Evolutionary conservation across 2,797 vertebrate species (phyloP).

Genomic region (Bradypus variegatus): DNA sequence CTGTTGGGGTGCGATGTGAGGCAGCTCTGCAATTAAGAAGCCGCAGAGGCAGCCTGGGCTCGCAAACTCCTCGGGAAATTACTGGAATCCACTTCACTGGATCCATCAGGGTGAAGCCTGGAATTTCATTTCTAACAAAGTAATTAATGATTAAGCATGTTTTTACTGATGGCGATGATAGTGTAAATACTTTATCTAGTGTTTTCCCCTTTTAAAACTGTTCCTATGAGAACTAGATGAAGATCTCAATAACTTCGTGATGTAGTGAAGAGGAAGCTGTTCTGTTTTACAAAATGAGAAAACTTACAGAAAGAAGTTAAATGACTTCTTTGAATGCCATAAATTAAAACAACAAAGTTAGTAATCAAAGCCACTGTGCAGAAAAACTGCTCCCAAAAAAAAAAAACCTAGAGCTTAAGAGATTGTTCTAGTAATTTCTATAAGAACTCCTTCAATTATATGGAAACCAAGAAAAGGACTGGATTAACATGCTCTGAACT

Average conservation of each 20-base stretch:
- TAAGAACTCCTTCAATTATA: background rate
- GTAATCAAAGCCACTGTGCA: background rate
- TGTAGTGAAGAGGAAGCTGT: fast-evolving
- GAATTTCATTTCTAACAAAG: background rate
- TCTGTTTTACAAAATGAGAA: background rate
- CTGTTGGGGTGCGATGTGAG: background rate
- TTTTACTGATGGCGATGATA: fast-evolving
- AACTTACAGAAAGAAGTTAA: background rate
- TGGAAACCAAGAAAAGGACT: conserved; percentile 5
- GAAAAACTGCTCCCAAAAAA: background rate
- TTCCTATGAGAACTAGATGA: background rate
- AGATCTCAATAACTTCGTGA: background rate
- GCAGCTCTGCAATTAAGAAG: fast-evolving
- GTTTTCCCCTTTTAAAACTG: background rate
- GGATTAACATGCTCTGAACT: background rate
- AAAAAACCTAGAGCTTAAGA: background rate
- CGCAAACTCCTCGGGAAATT: background rate
- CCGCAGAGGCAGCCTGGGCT: background rate
- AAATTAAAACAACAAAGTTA: background rate
- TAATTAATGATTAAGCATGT: background rate
- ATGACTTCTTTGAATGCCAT: background rate
- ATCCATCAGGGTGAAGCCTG: background rate
- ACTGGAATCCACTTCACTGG: background rate
- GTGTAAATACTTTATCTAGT: fast-evolving
- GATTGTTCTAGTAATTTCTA: background rate